These are phyloP conservation scores for Protobothrops mucrosquamatus DNA, from an alignment of 2,113 vertebrate genomes.

Conservation along the genomic window DNA sequence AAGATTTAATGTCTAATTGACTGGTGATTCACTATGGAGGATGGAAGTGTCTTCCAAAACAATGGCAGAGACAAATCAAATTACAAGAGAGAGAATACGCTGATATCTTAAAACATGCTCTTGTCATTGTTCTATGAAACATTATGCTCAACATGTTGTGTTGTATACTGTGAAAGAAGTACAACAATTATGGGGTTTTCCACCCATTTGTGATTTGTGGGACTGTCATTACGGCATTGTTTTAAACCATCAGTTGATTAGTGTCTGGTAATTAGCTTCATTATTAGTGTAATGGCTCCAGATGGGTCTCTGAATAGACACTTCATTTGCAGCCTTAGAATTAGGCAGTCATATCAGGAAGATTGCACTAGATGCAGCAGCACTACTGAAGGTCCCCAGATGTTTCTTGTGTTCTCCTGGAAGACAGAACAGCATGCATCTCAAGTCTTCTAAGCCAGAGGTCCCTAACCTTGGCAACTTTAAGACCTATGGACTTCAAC, in stretches of 20 bases:
- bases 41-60: background rate
- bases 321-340: background rate
- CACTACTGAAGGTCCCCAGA: background rate
- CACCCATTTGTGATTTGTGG: background rate
- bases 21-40: background rate
- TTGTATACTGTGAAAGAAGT: background rate
- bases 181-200: background rate
- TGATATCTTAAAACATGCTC: background rate
- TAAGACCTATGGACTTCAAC: too few species aligned
- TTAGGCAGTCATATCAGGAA: background rate
- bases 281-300: background rate
- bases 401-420: background rate
- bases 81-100: background rate
- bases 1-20: background rate
- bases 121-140: background rate
- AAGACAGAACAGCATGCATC: background rate
- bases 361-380: background rate
- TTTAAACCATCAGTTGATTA: background rate
- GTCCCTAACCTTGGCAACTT: too few species aligned
- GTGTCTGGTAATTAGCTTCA: background rate
- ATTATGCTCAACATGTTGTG: background rate
- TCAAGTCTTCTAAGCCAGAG: background rate
- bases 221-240: background rate
- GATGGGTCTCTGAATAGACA: background rate
- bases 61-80: background rate